Base-by-base conservation (phyloP, 2,797 vertebrate species). In the Cheirogaleus major region DNA sequence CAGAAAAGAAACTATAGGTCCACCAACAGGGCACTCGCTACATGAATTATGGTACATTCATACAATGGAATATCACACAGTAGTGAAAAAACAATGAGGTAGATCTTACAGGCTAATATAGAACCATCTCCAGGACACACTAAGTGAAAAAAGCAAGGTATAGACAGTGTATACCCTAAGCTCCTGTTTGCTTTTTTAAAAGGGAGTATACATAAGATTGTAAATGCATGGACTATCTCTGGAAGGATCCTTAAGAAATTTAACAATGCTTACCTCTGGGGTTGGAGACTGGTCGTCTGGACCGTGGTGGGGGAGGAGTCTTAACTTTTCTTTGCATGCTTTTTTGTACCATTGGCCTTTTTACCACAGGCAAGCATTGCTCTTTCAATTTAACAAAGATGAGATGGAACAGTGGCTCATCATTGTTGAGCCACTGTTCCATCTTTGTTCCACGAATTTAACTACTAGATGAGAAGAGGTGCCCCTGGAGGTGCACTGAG, bases 51-150 rank as follows among this genome's bases (percentile, higher is more conserved):
- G 25, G 67, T 65, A 41, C 41, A 38, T n/a, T 81, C 41, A 87
- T 25, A 52, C 27, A 43, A 72, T 0, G 35, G 30, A 76, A 10
- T 15, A 90, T 50, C 59, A 72, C 52, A 38, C 27, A 45, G 52
- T 32, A 78, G 48, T 67, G 85, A 43, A 61, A 90, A 48, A 84
- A 52, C 45, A 72, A 93, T 83, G 80, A 96, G 81, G 63, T 83
- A 95, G 70, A 93, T 61, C 63, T 91, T 79, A 72, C 0, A 83
- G 69, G 43, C 23, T 81, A 76, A 90, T 17, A 59, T 0, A 41
- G n/a, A 94, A 30, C 48, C 25, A 61, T 65, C 73, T 89, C 32
- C 41, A 90, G 82, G 55, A 94, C 45, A 92, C 52, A 52, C 22
- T 67, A 65, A 50, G 35, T 48, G 25, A 45, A 76, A 41, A 81